phyloP scores from a whole-genome alignment of 2,797 vertebrate genomes.

The Carapus acus region DNA sequence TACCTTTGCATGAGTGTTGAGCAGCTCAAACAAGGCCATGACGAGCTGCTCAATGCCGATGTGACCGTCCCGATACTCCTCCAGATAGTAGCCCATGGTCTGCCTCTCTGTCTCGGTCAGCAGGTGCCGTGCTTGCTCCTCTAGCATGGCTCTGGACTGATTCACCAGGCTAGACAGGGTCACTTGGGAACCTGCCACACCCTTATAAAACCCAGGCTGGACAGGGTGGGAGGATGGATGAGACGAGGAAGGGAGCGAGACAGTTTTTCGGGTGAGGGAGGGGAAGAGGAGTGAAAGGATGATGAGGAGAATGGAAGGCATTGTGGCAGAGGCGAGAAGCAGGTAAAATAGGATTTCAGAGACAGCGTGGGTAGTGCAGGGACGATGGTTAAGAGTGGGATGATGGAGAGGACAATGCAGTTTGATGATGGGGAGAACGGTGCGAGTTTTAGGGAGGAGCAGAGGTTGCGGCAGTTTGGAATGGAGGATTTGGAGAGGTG shows the following conservation, averaged over 20 bases:
- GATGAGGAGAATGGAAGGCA: neutral
- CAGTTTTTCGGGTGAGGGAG: too few species aligned
- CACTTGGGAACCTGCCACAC: constrained; percentile 90
- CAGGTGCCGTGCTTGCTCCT: constrained; percentile 88
- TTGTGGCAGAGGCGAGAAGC: too few species aligned
- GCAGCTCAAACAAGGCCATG: constrained; percentile 90
- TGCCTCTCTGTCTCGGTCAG: constrained; percentile 83
- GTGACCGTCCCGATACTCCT: constrained; percentile 86
- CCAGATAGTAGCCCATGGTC: constrained; percentile 93
- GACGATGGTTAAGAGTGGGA: too few species aligned
- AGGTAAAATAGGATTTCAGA: too few species aligned
- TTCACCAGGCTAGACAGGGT: constrained; percentile 91
- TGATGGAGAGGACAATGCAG: too few species aligned
- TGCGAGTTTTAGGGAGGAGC: too few species aligned
- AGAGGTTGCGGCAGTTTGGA: too few species aligned
- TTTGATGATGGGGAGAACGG: too few species aligned
- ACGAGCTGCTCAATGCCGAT: constrained; percentile 84
- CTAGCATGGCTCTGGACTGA: constrained; percentile 86
- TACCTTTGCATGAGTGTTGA: constrained; percentile 97
- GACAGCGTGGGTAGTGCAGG: too few species aligned
- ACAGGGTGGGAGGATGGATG: neutral
- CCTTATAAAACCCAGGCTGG: constrained; percentile 87
- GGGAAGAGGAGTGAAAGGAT: neutral
- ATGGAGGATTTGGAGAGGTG: too few species aligned
- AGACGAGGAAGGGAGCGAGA: too few species aligned